Percentiles rank a stretch among this genome's conserved stretches.
These are phyloP conservation scores for Squalus acanthias DNA, from an alignment of 2,797 vertebrate genomes.

Conservation along the genomic window DNA sequence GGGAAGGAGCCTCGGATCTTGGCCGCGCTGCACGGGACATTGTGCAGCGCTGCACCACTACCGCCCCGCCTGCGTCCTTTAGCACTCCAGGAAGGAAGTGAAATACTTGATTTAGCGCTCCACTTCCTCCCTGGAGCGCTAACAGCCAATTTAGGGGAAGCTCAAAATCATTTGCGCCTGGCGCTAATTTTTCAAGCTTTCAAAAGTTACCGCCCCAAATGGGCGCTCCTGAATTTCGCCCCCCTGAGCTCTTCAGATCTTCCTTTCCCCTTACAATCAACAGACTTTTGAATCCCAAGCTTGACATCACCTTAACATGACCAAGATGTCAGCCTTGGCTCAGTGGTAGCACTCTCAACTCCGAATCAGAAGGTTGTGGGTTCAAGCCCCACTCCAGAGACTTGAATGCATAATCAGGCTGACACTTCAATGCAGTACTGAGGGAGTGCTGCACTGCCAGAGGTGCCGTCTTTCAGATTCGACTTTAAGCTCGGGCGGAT, in stretches of 20 bases:
- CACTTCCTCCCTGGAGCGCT: too few relatives aligned
- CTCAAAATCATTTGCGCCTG: too few relatives aligned
- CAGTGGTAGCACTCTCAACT: background rate
- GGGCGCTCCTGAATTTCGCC: too few relatives aligned
- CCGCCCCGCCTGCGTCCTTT: too few relatives aligned
- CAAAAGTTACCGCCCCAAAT: too few relatives aligned
- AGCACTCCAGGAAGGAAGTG: too few relatives aligned
- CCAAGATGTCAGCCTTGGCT: background rate
- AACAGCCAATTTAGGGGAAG: too few relatives aligned
- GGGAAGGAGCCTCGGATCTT: too few relatives aligned
- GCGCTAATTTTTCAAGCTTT: too few relatives aligned
- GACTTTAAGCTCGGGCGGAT: background rate
- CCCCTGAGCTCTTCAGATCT: background rate
- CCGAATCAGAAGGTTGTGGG: background rate
- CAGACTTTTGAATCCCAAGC: background rate
- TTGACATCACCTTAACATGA: background rate
- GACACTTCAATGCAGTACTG: background rate
- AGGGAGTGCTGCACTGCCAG: background rate
- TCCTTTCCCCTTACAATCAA: background rate
- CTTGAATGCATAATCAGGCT: background rate
- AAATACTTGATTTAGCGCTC: too few relatives aligned
- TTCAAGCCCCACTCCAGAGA: background rate
- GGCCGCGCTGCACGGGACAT: too few relatives aligned
- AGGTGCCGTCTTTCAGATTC: background rate
- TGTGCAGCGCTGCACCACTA: too few relatives aligned